Evolutionary conservation across 2,888 invertebrate genomes (phyloP), one percentile per base, ranked within the genome.

Genomic region (Zaprionus bogoriensis): DNA sequence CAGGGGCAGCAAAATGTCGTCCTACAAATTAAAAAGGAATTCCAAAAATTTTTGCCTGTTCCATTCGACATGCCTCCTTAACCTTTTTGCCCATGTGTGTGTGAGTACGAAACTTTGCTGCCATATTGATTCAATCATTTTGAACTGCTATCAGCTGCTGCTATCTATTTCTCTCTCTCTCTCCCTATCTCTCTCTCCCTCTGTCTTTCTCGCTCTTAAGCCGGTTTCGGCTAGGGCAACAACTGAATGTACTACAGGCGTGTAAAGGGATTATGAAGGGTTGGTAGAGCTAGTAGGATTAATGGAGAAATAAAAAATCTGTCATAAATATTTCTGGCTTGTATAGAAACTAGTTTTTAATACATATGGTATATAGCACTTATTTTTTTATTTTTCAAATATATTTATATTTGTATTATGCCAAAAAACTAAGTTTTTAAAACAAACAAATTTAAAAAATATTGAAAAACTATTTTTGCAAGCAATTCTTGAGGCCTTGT

Each of bases 21-120:
- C 67, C 87, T 70, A 83, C 86, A 83, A 83, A 83, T 83, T 83
- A 77, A 74, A 86, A 87, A 87, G n/a, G 87, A 83, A 83, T 83
- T 85, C 74, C 64, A 83, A 74, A 51, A 74, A 85, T 83, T 66
- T 80, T 48, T 41, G 60, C 45, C 38, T 54, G 60, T 66, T 67
- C 51, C 52, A 60, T 41, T 42, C 53, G 57, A 74, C 61, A 72
- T 72, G 76, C 68, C 79, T 71, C 60, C 82, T 67, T 54, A 48
- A 60, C 64, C 62, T 60, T 50, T 60, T 41, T 12, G 23, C 17
- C 22, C 42, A 17, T 36, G 19, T 53, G 22, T 60, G n/a, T 59
- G 20, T 23, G 50, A 23, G 41, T 38, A 47, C 44, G 12, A 67
- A 41, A 46, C 28, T 74, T 64, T 60, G 42, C 50, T 59, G 67